phyloP scores from a whole-genome alignment of 2,888 invertebrate genomes.

The Gisinianus flammeolus region DNA sequence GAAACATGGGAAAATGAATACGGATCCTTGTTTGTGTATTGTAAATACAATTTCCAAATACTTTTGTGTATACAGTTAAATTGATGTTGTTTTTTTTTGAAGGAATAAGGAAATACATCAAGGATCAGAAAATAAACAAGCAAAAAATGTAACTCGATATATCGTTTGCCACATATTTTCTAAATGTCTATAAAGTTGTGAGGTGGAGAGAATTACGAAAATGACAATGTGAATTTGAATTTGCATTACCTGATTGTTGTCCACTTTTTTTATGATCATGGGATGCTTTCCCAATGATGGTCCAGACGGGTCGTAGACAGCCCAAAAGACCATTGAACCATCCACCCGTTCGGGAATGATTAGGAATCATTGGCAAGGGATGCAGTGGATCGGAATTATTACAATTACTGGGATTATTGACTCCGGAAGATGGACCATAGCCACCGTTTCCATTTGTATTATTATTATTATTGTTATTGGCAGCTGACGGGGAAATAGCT shows the following conservation, averaged over 20 bases:
- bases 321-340: constrained; percentile 86
- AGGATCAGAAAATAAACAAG: too few relatives aligned
- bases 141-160: too few relatives aligned
- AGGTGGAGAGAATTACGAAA: background rate
- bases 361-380: constrained; percentile 16
- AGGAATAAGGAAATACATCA: too few relatives aligned
- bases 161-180: too few relatives aligned
- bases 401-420: constrained; percentile 18
- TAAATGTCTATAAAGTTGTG: background rate
- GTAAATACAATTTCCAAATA: too few relatives aligned
- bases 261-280: constrained; percentile 72
- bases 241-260: constrained; percentile 65
- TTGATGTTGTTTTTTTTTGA: too few relatives aligned
- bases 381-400: background rate
- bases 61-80: too few relatives aligned
- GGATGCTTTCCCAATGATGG: constrained; percentile 81
- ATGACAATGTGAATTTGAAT: background rate
- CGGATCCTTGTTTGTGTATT: too few relatives aligned
- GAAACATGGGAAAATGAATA: too few relatives aligned
- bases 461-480: constrained; percentile 36
- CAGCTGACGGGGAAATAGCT: constrained; percentile 42
- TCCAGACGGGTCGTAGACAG: constrained; percentile 85
- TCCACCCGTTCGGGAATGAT: constrained; percentile 36
- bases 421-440: constrained; percentile 10
- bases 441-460: background rate